Base-by-base conservation (phyloP, 1,140 invertebrate genomes). In the Anoplophora glabripennis region DNA sequence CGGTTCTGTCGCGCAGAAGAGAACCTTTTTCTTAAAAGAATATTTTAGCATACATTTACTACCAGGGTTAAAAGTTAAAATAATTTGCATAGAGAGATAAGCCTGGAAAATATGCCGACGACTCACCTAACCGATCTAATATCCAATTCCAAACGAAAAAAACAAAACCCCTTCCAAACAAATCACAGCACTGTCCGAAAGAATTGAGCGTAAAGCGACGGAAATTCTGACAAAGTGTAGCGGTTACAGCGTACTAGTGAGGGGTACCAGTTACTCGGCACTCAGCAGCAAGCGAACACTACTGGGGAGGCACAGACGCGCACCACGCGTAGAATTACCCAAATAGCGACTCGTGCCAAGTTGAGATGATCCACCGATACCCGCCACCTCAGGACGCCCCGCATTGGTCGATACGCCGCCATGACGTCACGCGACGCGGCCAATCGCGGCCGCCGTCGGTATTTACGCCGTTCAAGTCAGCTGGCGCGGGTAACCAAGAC, bases 311-410 rank as follows among this genome's bases (percentile, higher is more conserved):
- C 48, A 47, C 48, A 48, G 62, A 59, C 62, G 65, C 69, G 69
- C 70, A 72, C 65, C 67, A 71, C 70, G 69, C 64, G 64, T 59
- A 62, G 53, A 67, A 63, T 60, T 63, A 64, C 59, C 60, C 59
- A 53, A 63, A 59, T 62, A 59, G 59, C 59, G 21, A 62, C 66
- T 68, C 70, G 67, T 71, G 69, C 68, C 69, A 70, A 70, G 70
- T 60, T 65, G 65, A 69, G 64, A 71, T 63, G 68, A 70, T 70
- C 66, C 68, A 58, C 58, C 67, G 68, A 67, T 67, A 64, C 68
- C 67, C 68, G 72, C 70, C 69, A 71, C 66, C 65, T 55, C 59
- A 57, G 60, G 36, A 57, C 56, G 51, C 49, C 46, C 47, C 42
- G 57, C 64, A 75, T 75, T 75, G 73, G 74, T 67, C 65, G 67